Base-by-base conservation (phyloP, 2,888 invertebrate genomes). In the Acholoe squamosa region DNA sequence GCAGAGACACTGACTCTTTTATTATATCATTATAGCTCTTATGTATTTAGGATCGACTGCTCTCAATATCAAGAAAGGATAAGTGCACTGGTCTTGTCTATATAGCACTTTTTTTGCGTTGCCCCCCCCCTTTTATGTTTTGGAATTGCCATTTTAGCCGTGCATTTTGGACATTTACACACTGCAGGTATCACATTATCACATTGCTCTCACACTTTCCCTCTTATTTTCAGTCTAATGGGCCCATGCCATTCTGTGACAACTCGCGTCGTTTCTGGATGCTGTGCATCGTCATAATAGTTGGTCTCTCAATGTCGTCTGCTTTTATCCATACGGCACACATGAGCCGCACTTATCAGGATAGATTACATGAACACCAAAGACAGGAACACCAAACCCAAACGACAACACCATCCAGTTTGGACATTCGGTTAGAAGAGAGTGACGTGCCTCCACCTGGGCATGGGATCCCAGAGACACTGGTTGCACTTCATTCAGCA, bases 201-300 rank as follows among this genome's bases (percentile, higher is more conserved):
- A 25, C 14, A 61, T 3, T 25, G 16, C 3, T 61, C 16, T 61
- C 14, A 19, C 22, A n/a, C 31, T 76, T 76, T 76, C 25, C 16
- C 25, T 71, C 25, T 71, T 7, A 28, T 76, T 25, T 25, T 16
- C 80, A 80, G 80, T 10, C n/a, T 10, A 43, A 25, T n/a, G 14
- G 12, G 3, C 33, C 80, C 19, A 33, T 19, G 80, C 43, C 80
- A 0, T 80, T 19, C 80, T 80, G 80, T 25, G 19, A 80, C 80
- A 80, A 80, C 43, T 14, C 34, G 0, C 33, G 80, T 10, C 80
- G 80, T 19, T 80, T 80, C 34, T 80, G 80, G 80, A 0, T 80
- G 34, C 10, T 80, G 80, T 80, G 80, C 43, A 80, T 80, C 43
- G 34, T 80, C 12, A 10, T 80, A 0, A 80, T 80, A 43, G 43